Percentiles rank a stretch among this genome's conserved stretches.
Evolutionary conservation across 2,797 vertebrate species (phyloP).

Genomic region (Erethizon dorsatum): DNA sequence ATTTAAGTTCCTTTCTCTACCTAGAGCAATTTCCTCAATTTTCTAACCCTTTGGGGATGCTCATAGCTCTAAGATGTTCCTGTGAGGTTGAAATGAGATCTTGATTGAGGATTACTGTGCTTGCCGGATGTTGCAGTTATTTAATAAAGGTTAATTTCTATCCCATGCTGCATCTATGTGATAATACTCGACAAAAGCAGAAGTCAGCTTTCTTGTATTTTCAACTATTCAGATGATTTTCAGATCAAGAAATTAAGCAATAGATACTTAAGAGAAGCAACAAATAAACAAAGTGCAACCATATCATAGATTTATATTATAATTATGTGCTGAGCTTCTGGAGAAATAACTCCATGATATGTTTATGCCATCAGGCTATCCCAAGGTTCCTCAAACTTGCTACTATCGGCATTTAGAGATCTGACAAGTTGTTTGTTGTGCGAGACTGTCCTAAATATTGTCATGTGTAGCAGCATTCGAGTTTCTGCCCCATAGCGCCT

Average conservation of each 20-base stretch:
- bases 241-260: neutral
- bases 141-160: neutral
- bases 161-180: neutral
- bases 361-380: neutral
- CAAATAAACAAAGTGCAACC: neutral
- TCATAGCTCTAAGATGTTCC: neutral
- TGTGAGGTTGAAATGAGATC: neutral
- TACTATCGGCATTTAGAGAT: neutral
- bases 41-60: neutral
- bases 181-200: neutral
- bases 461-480: neutral
- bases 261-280: neutral
- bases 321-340: fast-evolving
- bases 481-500: neutral
- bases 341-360: neutral
- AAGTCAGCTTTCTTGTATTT: neutral
- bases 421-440: neutral
- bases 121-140: neutral
- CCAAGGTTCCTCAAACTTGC: neutral
- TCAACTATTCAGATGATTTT: neutral
- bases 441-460: neutral
- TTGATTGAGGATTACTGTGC: neutral
- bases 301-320: neutral
- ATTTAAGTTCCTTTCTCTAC: neutral
- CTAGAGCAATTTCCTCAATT: neutral